phyloP scores from a whole-genome alignment of 1,140 invertebrate genomes.

The Formica exsecta region DNA sequence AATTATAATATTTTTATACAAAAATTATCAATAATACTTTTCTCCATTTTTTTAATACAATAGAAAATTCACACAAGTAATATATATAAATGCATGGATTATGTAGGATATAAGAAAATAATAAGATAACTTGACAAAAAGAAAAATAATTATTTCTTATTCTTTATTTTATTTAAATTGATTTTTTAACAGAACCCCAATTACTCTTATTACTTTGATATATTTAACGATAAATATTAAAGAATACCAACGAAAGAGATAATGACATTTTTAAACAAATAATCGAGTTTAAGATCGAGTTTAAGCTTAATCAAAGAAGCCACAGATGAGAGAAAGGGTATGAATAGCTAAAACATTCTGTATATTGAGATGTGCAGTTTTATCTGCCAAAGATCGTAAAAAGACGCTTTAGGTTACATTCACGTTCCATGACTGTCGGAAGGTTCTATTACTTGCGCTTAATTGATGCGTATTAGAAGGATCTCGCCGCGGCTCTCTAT shows the following conservation, averaged over 20 bases:
- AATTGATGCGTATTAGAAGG: conserved; percentile 62
- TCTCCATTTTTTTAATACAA: conserved; percentile 3
- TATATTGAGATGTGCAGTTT: neutral
- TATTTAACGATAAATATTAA: neutral
- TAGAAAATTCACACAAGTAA: neutral
- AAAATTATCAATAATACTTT: conserved; percentile 13
- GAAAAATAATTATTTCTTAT: neutral
- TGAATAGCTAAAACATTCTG: neutral
- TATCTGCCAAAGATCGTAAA: neutral
- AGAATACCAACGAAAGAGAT: neutral
- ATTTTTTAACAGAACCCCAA: too few species aligned
- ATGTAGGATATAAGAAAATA: neutral
- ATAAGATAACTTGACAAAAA: neutral
- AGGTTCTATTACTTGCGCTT: conserved; percentile 47
- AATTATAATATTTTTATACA: conserved; percentile 22
- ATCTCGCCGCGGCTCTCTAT: conserved; percentile 32
- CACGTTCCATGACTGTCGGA: neutral
- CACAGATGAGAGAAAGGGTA: neutral
- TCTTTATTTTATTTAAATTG: neutral
- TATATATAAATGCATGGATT: neutral
- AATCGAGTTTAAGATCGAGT: neutral
- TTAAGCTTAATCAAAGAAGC: neutral
- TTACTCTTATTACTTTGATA: neutral
- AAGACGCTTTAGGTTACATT: neutral
- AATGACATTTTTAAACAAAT: neutral